These are phyloP conservation scores for Microdon myrmicae DNA, from an alignment of 2,888 invertebrate species.

Conservation along the genomic window DNA sequence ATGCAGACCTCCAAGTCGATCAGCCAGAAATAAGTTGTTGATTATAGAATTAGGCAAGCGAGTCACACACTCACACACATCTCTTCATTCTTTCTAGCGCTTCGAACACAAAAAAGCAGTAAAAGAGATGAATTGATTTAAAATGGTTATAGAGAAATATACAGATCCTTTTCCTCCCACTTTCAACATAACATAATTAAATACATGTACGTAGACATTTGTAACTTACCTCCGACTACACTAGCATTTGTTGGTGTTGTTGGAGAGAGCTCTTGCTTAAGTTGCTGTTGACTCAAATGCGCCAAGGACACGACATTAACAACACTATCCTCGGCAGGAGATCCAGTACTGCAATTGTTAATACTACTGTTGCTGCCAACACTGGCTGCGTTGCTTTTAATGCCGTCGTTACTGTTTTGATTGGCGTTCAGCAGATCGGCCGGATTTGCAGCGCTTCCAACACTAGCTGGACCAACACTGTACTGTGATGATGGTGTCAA, in stretches of 20 bases:
- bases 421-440: conserved; percentile 12
- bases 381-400: not conserved
- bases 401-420: conserved; percentile 38
- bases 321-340: conserved; percentile 8
- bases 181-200: too few species aligned
- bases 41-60: too few species aligned
- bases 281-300: conserved; percentile 32
- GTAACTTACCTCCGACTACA: conserved; percentile 25
- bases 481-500: conserved; percentile 42
- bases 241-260: conserved; percentile 21
- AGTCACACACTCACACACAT: too few species aligned
- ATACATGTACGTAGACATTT: too few species aligned
- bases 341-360: conserved; percentile 14
- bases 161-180: too few species aligned
- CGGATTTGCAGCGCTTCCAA: conserved; percentile 19
- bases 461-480: conserved; percentile 35
- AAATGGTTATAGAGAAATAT: too few species aligned
- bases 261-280: conserved; percentile 21
- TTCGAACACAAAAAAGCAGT: not conserved
- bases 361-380: conserved; percentile 2
- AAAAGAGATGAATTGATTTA: not conserved
- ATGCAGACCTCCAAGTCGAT: too few species aligned
- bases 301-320: conserved; percentile 28
- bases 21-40: too few species aligned
- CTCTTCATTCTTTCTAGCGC: too few species aligned